phyloP scores from a whole-genome alignment of 2,113 vertebrate species.

The Echinops telfairi region DNA sequence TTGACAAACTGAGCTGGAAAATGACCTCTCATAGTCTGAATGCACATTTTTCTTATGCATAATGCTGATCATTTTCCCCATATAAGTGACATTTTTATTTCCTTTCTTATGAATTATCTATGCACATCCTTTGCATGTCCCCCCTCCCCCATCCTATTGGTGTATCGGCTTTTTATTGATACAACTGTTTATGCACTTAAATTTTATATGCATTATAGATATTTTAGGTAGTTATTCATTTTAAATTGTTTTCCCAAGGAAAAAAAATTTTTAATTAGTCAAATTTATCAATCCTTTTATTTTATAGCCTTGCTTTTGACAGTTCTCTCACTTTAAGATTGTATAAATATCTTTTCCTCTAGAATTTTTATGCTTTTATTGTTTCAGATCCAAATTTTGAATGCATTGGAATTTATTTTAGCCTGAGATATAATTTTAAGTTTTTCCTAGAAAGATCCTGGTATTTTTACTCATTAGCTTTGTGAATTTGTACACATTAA shows the following conservation, averaged over 20 bases:
- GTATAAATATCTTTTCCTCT: conserved; percentile 38
- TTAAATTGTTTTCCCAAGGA: conserved; percentile 46
- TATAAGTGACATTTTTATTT: conserved; percentile 32
- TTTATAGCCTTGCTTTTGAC: conserved; percentile 59
- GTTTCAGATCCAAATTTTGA: conserved; percentile 55
- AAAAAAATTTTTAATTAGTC: conserved; percentile 16
- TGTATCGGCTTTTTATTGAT: conserved; percentile 17
- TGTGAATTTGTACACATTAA: conserved; percentile 56
- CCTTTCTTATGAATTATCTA: conserved; percentile 14
- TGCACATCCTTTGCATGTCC: not conserved
- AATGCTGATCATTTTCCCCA: not conserved
- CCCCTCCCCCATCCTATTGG: conserved; percentile 27
- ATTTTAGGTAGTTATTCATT: conserved; percentile 47
- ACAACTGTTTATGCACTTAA: conserved; percentile 25
- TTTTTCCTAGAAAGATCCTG: conserved; percentile 53
- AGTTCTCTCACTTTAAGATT: conserved; percentile 40
- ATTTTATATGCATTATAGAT: conserved; percentile 23
- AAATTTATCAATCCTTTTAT: conserved; percentile 38
- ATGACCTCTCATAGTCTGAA: not conserved
- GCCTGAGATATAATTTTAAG: conserved; percentile 46
- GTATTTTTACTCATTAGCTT: conserved; percentile 46
- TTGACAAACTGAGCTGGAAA: not conserved
- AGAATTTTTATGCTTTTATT: conserved; percentile 35
- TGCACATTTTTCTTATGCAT: not conserved
- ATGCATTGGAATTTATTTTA: conserved; percentile 53